Base-by-base conservation (phyloP, 2,797 vertebrate genomes). In the Oreochromis mossambicus region DNA sequence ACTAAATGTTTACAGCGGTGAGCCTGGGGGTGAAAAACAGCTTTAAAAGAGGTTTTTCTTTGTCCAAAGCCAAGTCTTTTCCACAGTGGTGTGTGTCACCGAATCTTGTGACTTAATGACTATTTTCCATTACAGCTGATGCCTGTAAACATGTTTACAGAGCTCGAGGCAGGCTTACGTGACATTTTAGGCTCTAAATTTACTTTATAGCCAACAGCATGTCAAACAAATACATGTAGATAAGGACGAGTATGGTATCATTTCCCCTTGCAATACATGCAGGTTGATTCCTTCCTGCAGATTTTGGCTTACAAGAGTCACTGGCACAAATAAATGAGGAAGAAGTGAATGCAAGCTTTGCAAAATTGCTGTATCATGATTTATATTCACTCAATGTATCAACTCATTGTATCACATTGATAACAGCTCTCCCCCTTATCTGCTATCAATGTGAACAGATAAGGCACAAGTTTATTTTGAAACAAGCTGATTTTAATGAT, bases 201-300 rank as follows among this genome's bases (percentile, higher is more conserved):
- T 29, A 19, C 2, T 19, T 46, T 24, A 26, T 46, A 14, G n/a
- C 38, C 66, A 70, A 46, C 38, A 70, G 21, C 14, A 11, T 1
- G 13, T 46, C 4, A 26, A 46, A 75, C 24, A 75, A 75, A 75
- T 36, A 8, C 10, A 50, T 17, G 26, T 26, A 17, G 2, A 46
- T 73, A 73, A 0, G 14, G 43, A 17, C 17, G 5, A 13, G 17
- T 32, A 48, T 32, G 4, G 43, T 0, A n/a, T 75, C 15, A 46
- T 0, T 50, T 50, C 15, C 1, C 5, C 10, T 46, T 19, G 15
- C 0, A 7, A 73, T 0, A 46, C 9, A 29, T 73, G 43, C 43
- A 50, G 15, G 10, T 17, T 29, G 68, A 48, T 29, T 73, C 43
- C 24, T 63, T 17, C 29, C 68, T 75, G 29, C 17, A 75, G 24